Evolutionary conservation across 2,888 invertebrate genomes (phyloP).

Genomic region (Agonum fuliginosum): DNA sequence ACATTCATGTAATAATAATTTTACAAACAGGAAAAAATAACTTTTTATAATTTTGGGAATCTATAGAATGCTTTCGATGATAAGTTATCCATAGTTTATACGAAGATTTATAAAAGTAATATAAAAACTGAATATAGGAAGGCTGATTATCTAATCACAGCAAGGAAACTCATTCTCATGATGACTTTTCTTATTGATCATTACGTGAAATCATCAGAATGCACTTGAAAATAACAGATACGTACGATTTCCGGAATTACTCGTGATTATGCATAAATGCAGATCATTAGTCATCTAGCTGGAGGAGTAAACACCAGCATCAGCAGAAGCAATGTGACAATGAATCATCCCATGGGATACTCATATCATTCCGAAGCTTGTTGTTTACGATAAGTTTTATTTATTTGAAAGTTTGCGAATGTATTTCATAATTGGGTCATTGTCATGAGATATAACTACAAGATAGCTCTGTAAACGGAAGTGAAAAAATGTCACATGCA

Average conservation of each 20-base stretch:
- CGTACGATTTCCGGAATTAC: constrained; percentile 10
- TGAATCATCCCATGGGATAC: constrained; percentile 29
- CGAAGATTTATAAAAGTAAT: background rate
- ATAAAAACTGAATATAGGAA: no score
- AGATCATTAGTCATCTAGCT: constrained; percentile 33
- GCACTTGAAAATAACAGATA: background rate
- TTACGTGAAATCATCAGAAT: constrained; percentile 1
- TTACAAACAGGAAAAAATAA: no score
- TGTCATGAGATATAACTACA: constrained; percentile 39
- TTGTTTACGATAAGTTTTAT: constrained; percentile 19
- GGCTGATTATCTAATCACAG: no score
- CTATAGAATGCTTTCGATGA: no score
- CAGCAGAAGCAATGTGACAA: no score
- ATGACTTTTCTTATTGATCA: background rate
- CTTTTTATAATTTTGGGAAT: no score
- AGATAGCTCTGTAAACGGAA: constrained; percentile 45
- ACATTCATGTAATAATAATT: no score
- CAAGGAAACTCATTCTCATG: no score
- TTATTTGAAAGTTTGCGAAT: constrained; percentile 43
- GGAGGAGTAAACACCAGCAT: constrained; percentile 5
- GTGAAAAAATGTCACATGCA: constrained; percentile 48
- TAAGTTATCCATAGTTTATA: background rate
- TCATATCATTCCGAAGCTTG: constrained; percentile 10
- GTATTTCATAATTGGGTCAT: constrained; percentile 45
- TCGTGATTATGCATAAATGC: background rate